Evolutionary conservation across 2,113 vertebrate species (phyloP), one percentile per base, ranked within the genome.

Genomic region (Pollimyrus isidori): DNA sequence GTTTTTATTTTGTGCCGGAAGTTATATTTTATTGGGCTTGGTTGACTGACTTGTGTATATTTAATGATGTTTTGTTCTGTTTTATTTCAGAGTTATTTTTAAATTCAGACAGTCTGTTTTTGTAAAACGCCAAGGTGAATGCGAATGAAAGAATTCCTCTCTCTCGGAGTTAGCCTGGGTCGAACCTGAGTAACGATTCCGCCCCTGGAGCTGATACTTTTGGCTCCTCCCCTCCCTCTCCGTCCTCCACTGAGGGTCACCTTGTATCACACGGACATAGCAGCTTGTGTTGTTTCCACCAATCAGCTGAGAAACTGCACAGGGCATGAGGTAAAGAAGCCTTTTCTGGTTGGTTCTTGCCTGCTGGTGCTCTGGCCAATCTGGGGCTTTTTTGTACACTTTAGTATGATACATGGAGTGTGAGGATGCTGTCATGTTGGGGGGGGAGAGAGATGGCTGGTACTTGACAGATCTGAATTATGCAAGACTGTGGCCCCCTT

Each of bases 51-150:
- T 85, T 49, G 42, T 85, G 46, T 49, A 85, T 85, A 85, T 85
- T 23, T 85, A 49, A 69, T 11, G 58, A 26, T 21, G 15, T 69
- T 69, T 69, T 48, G 23, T 84, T 49, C 19, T n/a, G 23, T 49
- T 84, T 84, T 76, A 76, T 85, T 85, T 85, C 62, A 46, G 42
- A 85, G 23, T 48, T 85, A n/a, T 85, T 85, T 42, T 49, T n/a
- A 85, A 48, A 85, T 85, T 85, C 82, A 23, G 10, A 42, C 4
- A 9, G n/a, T 69, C n/a, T 39, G 30, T 42, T 80, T 21, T 42
- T 80, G 73, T 80, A 42, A 80, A 80, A 42, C 73, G 5, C 73
- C 35, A 42, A 80, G 73, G 35, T 42, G 4, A 80, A 19, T 80
- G 30, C 4, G 3, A 76, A 76, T 1, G 30, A n/a, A 45, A 84